Base-by-base conservation (phyloP, 2,888 invertebrate genomes). In the Catotricha subobsoleta region DNA sequence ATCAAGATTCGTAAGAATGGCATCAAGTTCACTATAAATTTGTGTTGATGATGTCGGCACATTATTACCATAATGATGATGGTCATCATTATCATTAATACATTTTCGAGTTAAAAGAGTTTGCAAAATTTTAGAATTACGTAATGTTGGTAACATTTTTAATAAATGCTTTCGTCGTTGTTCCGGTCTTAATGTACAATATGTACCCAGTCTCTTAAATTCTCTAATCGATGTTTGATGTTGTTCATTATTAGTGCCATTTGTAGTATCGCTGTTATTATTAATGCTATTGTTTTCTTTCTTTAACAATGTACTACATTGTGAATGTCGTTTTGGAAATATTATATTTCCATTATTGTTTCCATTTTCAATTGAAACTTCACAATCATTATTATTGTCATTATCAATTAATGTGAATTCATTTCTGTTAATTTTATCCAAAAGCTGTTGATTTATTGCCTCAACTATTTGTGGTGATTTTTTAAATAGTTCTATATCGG, bases 171-270 rank as follows among this genome's bases (percentile, higher is more conserved):
- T 40, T 18, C 40, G 40, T 2, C 33, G 21, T 25, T 40, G 40
- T 15, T 40, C 40, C 21, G 40, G 40, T 21, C 41, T 19, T 15
- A 41, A 19, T 21, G 41, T 41, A 35, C 41, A 41, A 28, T 41
- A 41, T 7, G 41, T 34, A 5, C 20, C 25, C 10, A 41, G 18
- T n/a, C 41, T 27, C 21, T 41, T 41, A 28, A 41, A 35, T 28
- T 41, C 35, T 19, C 25, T 27, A 20, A 40, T 27, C 7, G 21
- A 16, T n/a, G 29, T 39, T 39, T 39, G 30, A 34, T 31, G 19
- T 20, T 39, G 39, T 19, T 29, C 30, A 18, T 31, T 36, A 21
- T 10, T 36, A 15, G 15, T 21, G 10, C 15, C 23, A 10, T 6
- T 8, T 10, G 29, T 8, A 5, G 31, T 25, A 10, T 21, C 3